Conservation (phyloP, 2,797 vertebrate genomes). For the Toxotes lorentzi region DNA sequence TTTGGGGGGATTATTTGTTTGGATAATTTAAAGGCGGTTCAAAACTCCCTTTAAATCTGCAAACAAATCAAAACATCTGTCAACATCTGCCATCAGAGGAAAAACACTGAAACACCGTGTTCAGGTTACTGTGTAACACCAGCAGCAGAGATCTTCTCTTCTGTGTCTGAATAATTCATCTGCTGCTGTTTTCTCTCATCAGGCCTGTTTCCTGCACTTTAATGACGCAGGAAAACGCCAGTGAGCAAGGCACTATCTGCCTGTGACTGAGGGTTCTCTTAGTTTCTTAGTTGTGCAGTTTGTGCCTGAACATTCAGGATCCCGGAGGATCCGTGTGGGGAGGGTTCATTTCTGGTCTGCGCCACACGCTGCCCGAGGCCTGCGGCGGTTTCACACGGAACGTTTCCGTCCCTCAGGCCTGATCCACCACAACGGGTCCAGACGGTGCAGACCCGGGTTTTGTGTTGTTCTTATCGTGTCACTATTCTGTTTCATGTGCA, state of each 20-base stretch:
- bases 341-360: slow-evolving; percentile 39
- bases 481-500: too few species aligned
- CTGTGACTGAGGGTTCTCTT: too few species aligned
- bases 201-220: not conserved
- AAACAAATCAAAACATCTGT: too few species aligned
- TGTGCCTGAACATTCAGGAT: not conserved
- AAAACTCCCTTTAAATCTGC: too few species aligned
- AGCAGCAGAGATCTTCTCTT: too few species aligned
- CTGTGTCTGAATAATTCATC: too few species aligned
- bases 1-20: too few species aligned
- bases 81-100: too few species aligned
- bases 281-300: not conserved
- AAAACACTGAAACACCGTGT: too few species aligned
- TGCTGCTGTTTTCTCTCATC: too few species aligned
- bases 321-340: not conserved
- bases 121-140: too few species aligned
- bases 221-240: not conserved
- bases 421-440: fast-evolving
- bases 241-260: not conserved
- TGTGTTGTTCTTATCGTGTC: fast-evolving
- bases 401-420: not conserved
- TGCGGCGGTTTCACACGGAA: not conserved
- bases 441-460: fast-evolving
- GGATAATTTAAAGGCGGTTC: too few species aligned
- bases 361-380: slow-evolving; percentile 46